Percentiles rank a stretch among this genome's conserved stretches.
Conservation (phyloP, 2,888 invertebrate genomes). For the Troides oblongomaculatus region DNA sequence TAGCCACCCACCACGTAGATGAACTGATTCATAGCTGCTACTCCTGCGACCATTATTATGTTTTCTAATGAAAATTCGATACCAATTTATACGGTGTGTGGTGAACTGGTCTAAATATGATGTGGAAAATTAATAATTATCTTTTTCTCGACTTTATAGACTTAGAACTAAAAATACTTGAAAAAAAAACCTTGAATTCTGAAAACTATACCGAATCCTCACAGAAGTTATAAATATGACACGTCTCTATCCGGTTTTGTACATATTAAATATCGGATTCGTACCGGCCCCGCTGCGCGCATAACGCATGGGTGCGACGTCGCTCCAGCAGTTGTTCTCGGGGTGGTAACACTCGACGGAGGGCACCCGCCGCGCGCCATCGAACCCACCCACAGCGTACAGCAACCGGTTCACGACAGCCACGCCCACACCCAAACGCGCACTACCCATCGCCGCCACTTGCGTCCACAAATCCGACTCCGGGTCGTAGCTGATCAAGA, state of each 20-base stretch:
- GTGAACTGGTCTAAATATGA: no score
- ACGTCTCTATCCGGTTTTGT: no score
- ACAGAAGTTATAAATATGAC: no score
- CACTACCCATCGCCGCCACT: constrained; percentile 87
- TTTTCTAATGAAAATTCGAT: background rate
- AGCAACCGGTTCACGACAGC: constrained; percentile 88
- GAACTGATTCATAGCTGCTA: constrained; percentile 90
- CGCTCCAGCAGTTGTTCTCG: constrained; percentile 93
- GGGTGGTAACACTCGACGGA: constrained; percentile 96
- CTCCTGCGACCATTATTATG: constrained; percentile 76
- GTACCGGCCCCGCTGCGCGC: constrained; percentile 92
- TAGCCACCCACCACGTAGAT: constrained; percentile 98
- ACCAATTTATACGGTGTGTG: background rate
- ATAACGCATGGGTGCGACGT: constrained; percentile 87
- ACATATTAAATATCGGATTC: background rate
- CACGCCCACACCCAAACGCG: constrained; percentile 90
- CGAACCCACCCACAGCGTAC: constrained; percentile 94
- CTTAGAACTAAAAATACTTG: no score
- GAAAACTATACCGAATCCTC: no score
- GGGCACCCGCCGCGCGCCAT: constrained; percentile 87
- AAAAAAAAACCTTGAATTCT: no score
- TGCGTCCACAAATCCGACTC: constrained; percentile 90
- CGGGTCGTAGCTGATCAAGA: constrained; percentile 86
- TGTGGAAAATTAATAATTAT: no score
- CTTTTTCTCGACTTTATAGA: no score